A percentile compares a stretch with the other conserved stretches of the same genome.
phyloP scores from a whole-genome alignment of 2,888 invertebrate species.

The Drosophila longiperda region DNA sequence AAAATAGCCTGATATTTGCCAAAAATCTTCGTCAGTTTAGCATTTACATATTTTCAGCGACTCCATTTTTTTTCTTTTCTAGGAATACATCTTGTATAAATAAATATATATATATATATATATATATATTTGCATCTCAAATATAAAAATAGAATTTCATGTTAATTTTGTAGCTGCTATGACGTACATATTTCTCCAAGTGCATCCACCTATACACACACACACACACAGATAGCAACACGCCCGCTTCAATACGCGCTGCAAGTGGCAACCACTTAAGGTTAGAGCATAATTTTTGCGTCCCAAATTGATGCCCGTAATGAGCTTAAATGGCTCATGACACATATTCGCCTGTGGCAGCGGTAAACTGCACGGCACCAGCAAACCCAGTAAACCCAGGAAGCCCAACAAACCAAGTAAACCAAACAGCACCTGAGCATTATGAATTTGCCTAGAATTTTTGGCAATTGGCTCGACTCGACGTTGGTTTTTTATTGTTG shows the following conservation, averaged over 20 bases:
- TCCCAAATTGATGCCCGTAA: slow-evolving; percentile 83
- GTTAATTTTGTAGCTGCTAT: not conserved
- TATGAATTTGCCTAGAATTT: slow-evolving; percentile 45
- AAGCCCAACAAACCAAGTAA: not conserved
- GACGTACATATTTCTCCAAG: not conserved
- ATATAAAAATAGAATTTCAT: not conserved
- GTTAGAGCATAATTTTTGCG: slow-evolving; percentile 79
- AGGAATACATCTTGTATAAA: not conserved
- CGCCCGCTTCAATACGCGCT: slow-evolving; percentile 36
- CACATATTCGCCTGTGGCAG: slow-evolving; percentile 70
- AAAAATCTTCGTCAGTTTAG: not conserved
- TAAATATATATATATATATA: not conserved
- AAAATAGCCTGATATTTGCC: not conserved
- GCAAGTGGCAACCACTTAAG: slow-evolving; percentile 68
- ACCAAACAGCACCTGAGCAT: not conserved
- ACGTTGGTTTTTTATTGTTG: slow-evolving; percentile 3
- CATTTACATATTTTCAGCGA: not conserved
- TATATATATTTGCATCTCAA: not conserved
- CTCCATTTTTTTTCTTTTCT: not conserved
- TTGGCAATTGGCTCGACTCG: slow-evolving; percentile 25
- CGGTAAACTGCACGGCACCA: slow-evolving; percentile 9
- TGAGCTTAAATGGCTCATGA: slow-evolving; percentile 84
- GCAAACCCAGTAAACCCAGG: not conserved
- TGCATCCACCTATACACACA: not conserved
- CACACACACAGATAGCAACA: slow-evolving; percentile 2